These are phyloP conservation scores for Beris morrisii DNA, from an alignment of 2,888 invertebrate species.

Conservation along the genomic window DNA sequence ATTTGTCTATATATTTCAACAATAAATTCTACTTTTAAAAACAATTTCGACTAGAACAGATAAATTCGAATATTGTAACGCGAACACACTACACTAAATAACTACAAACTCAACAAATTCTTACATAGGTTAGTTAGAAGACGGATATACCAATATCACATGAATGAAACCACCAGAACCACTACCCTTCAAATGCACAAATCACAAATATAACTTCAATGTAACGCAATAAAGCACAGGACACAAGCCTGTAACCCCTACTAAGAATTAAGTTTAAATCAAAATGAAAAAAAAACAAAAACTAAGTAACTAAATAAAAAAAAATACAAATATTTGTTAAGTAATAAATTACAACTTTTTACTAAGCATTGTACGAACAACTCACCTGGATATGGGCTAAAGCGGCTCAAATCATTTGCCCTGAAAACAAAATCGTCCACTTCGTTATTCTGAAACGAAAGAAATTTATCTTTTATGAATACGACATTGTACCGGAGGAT, in stretches of 20 bases:
- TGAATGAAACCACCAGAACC: constrained; percentile 14
- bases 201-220: not conserved
- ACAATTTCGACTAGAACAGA: not conserved
- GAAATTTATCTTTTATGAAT: not conserved
- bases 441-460: constrained; percentile 40
- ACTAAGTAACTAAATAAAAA: not conserved
- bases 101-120: not conserved
- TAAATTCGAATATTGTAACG: not conserved
- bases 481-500: not conserved
- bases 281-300: not conserved
- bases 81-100: not conserved
- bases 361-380: not conserved
- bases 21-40: constrained; percentile 25
- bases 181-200: constrained; percentile 17
- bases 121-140: not conserved
- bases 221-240: not conserved
- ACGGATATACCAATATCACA: constrained; percentile 7
- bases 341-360: not conserved
- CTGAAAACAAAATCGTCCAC: constrained; percentile 36
- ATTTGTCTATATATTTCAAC: not conserved
- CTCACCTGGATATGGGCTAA: constrained; percentile 33
- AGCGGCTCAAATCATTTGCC: constrained; percentile 35
- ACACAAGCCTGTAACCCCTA: no score
- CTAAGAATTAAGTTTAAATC: constrained; percentile 13
- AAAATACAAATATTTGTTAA: not conserved